These are phyloP conservation scores for Gymnoscelis rufifasciata DNA, from an alignment of 2,888 invertebrate genomes.

Conservation along the genomic window DNA sequence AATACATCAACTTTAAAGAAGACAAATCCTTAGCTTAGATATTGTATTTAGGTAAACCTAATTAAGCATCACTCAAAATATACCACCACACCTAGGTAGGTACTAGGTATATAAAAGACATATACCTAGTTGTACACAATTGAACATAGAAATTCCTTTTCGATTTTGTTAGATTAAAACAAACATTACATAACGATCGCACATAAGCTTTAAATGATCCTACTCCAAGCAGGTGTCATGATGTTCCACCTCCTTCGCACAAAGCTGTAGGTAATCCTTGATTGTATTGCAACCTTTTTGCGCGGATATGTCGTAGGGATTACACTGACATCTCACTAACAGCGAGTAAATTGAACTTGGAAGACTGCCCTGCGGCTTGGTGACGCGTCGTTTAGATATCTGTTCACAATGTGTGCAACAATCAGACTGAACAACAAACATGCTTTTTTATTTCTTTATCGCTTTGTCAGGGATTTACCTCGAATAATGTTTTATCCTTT, in stretches of 20 bases:
- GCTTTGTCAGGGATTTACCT: background rate
- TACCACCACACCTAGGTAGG: too few relatives aligned
- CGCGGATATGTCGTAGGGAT: conserved; percentile 51
- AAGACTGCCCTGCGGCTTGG: conserved; percentile 56
- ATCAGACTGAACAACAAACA: conserved; percentile 17
- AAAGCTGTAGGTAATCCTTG: conserved; percentile 15
- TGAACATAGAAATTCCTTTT: too few relatives aligned
- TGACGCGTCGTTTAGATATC: conserved; percentile 64
- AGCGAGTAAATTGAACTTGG: conserved; percentile 61
- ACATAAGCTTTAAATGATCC: background rate
- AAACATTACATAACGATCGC: too few relatives aligned
- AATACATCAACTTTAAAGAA: too few relatives aligned
- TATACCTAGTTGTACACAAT: too few relatives aligned
- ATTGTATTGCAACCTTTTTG: conserved; percentile 43
- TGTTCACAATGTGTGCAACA: conserved; percentile 34
- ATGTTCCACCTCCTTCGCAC: conserved; percentile 7
- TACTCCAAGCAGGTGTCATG: conserved; percentile 15
- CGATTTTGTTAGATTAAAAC: too few relatives aligned
- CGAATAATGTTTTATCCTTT: background rate
- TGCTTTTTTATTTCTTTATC: conserved; percentile 3
- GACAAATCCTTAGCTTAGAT: too few relatives aligned
- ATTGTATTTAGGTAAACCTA: too few relatives aligned
- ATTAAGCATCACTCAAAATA: too few relatives aligned
- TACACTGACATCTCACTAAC: conserved; percentile 51
- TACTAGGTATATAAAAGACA: too few relatives aligned